A percentile compares a stretch with the other conserved stretches of the same genome.
phyloP scores from a whole-genome alignment of 2,113 vertebrate species.

The Myrmecobius fasciatus region DNA sequence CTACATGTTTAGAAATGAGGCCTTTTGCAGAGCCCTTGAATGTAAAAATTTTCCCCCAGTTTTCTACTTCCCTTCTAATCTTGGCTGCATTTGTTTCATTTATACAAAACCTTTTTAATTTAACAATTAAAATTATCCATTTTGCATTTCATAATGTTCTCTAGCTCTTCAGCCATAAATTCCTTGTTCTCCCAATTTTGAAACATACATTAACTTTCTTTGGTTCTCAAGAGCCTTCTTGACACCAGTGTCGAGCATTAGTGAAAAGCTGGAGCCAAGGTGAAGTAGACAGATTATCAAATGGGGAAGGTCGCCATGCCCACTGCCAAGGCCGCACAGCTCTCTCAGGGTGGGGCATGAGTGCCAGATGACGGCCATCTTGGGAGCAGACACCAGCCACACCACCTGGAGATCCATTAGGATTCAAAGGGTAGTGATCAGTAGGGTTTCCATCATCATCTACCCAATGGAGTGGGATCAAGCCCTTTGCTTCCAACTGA shows the following conservation, averaged over 20 bases:
- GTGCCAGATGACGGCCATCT: conserved; percentile 92
- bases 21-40: too few relatives aligned
- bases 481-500: conserved; percentile 76
- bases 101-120: too few relatives aligned
- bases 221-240: conserved; percentile 53
- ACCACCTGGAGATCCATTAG: conserved; percentile 90
- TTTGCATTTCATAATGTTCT: too few relatives aligned
- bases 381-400: conserved; percentile 89
- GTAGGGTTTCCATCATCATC: conserved; percentile 90
- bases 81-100: too few relatives aligned
- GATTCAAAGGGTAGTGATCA: conserved; percentile 90
- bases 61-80: too few relatives aligned
- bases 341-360: conserved; percentile 95
- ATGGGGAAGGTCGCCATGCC: conserved; percentile 86
- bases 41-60: too few relatives aligned
- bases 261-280: conserved; percentile 92
- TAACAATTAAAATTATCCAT: too few relatives aligned
- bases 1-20: too few relatives aligned
- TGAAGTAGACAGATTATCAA: conserved; percentile 79
- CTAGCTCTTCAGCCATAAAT: too few relatives aligned
- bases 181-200: too few relatives aligned
- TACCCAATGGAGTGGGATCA: conserved; percentile 89
- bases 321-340: conserved; percentile 93
- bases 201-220: neutral
- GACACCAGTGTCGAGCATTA: conserved; percentile 91